Percentiles rank a stretch among this genome's conserved stretches.
phyloP scores from a whole-genome alignment of 2,113 vertebrate species.

The Heterochromis multidens region DNA sequence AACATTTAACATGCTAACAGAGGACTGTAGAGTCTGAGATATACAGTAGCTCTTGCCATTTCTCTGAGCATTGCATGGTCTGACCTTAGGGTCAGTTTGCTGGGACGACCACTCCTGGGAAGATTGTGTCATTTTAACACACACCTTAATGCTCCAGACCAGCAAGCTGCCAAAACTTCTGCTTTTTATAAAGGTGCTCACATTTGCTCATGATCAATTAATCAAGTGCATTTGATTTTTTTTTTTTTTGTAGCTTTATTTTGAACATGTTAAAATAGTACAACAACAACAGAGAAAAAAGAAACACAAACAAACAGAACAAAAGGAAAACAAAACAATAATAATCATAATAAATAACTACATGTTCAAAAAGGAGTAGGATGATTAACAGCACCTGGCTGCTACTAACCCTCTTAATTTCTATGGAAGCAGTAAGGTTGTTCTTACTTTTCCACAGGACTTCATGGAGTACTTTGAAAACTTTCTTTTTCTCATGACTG shows the following conservation, averaged over 20 bases:
- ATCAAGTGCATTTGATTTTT: background rate
- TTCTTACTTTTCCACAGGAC: background rate
- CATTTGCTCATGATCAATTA: background rate
- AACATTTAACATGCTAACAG: too few relatives aligned
- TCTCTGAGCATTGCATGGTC: background rate
- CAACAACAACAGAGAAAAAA: too few relatives aligned
- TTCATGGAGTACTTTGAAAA: background rate
- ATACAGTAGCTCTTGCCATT: too few relatives aligned
- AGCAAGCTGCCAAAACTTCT: background rate
- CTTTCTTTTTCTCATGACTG: background rate
- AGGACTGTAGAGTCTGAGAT: background rate
- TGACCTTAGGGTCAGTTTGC: background rate
- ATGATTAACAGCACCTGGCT: background rate
- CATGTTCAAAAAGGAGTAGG: too few relatives aligned
- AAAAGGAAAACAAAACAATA: too few relatives aligned
- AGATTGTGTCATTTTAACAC: background rate
- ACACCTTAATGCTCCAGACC: background rate
- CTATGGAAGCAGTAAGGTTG: background rate
- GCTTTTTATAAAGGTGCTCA: background rate
- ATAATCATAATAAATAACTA: too few relatives aligned
- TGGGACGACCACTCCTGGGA: background rate
- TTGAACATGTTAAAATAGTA: too few relatives aligned
- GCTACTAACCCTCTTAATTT: background rate
- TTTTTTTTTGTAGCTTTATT: too few relatives aligned
- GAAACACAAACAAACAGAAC: too few relatives aligned